Percentiles rank a stretch among this genome's conserved stretches.
Conservation (phyloP, 37 sponge, comb jelly and placozoan genomes). For the Aplysina aerophoba region DNA sequence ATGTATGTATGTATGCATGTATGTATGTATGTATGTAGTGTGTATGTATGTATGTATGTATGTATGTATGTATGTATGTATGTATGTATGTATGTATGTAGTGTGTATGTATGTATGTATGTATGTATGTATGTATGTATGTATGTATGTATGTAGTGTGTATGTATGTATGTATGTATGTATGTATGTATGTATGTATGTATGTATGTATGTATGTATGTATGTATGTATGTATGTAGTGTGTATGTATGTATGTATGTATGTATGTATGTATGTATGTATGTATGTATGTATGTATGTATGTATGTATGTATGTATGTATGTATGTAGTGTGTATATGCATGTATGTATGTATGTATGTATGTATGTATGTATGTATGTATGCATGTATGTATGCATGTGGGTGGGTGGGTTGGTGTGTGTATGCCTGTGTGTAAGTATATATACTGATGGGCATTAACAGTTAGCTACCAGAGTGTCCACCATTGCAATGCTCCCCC, state of each 20-base stretch:
- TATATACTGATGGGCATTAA: not conserved
- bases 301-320: not conserved
- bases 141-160: slow-evolving; percentile 2
- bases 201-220: slow-evolving; percentile 24
- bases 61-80: too few species aligned
- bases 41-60: too few species aligned
- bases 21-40: too few species aligned
- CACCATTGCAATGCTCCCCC: too few species aligned
- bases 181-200: slow-evolving; percentile 15
- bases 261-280: slow-evolving; percentile 16
- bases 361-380: not conserved
- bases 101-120: too few species aligned
- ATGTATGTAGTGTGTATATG: not conserved
- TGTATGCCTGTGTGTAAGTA: not conserved
- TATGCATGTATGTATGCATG: slow-evolving; percentile 14
- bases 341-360: not conserved
- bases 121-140: too few species aligned
- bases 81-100: too few species aligned
- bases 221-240: slow-evolving; percentile 25
- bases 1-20: too few species aligned
- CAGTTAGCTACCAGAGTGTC: too few species aligned
- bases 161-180: slow-evolving; percentile 10
- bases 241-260: slow-evolving; percentile 28
- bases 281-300: slow-evolving; percentile 12
- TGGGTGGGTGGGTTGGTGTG: not conserved